phyloP scores from a whole-genome alignment of 2,888 invertebrate genomes.

The Drosophila affinis region DNA sequence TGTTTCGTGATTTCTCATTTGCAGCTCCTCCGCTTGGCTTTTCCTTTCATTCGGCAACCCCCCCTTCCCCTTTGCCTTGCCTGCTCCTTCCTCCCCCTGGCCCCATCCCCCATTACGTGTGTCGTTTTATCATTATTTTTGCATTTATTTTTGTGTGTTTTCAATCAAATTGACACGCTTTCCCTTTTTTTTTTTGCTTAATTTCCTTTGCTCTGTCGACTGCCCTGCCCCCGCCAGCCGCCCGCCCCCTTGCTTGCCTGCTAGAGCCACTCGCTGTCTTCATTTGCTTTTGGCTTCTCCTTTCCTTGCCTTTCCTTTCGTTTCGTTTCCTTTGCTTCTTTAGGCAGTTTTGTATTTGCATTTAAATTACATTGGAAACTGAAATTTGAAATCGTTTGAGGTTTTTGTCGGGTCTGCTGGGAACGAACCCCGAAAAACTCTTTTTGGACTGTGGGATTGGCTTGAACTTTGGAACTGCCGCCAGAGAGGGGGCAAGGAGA shows the following conservation, averaged over 20 bases:
- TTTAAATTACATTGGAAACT: slow-evolving; percentile 71
- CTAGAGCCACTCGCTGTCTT: not conserved
- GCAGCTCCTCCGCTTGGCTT: slow-evolving; percentile 32
- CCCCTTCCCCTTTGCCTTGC: slow-evolving; percentile 16
- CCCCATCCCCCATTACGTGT: not conserved
- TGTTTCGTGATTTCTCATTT: slow-evolving; percentile 63
- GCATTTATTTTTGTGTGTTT: slow-evolving; percentile 9
- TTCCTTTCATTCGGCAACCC: slow-evolving; percentile 38
- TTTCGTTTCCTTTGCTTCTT: not conserved
- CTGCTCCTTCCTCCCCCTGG: not conserved
- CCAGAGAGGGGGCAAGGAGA: not conserved
- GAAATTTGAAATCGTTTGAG: slow-evolving; percentile 41
- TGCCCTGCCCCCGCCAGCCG: not conserved
- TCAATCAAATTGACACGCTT: slow-evolving; percentile 76
- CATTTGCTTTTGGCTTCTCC: slow-evolving; percentile 42
- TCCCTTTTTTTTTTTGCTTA: slow-evolving; percentile 36
- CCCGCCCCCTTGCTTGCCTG: not conserved
- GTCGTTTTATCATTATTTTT: slow-evolving; percentile 18
- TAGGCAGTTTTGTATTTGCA: slow-evolving; percentile 69
- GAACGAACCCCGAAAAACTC: slow-evolving; percentile 4
- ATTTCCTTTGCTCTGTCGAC: slow-evolving; percentile 6
- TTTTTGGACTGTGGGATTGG: slow-evolving; percentile 32
- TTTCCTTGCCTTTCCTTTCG: slow-evolving; percentile 7
- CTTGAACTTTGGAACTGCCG: slow-evolving; percentile 23
- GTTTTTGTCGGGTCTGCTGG: slow-evolving; percentile 45